A percentile compares a stretch with the other conserved stretches of the same genome.
These are phyloP conservation scores for Axis porcinus DNA, from an alignment of 2,113 vertebrate genomes.

Conservation along the genomic window DNA sequence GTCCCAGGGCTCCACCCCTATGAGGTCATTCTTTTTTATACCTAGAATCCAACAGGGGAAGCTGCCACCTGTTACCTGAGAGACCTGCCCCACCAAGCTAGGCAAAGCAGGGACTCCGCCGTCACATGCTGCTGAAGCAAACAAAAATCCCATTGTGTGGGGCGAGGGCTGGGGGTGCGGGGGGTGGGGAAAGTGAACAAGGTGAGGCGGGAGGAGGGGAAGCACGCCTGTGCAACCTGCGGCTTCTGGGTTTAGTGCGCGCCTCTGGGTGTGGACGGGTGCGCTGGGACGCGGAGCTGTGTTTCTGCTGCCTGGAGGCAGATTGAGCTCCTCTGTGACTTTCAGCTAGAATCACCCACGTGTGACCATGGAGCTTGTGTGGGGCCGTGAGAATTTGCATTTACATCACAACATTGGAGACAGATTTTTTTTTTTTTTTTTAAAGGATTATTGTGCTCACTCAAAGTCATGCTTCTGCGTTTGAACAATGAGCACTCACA, in stretches of 20 bases:
- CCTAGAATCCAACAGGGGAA: constrained; percentile 67
- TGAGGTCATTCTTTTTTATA: constrained; percentile 75
- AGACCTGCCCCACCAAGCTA: constrained; percentile 68
- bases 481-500: not conserved
- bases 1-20: constrained; percentile 83
- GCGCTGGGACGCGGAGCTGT: not conserved
- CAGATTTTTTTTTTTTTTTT: not conserved
- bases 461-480: not conserved
- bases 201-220: not conserved
- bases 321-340: not conserved
- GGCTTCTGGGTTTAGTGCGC: not conserved
- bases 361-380: not conserved
- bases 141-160: constrained; percentile 66
- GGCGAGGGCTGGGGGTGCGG: not conserved
- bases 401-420: not conserved
- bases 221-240: not conserved
- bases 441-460: not conserved
- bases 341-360: not conserved
- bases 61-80: constrained; percentile 84
- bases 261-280: not conserved
- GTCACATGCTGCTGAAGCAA: constrained; percentile 55
- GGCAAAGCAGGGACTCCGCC: constrained; percentile 63
- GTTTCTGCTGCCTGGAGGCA: not conserved
- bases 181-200: not conserved
- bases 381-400: not conserved